A percentile compares a stretch with the other conserved stretches of the same genome.
Conservation (phyloP, 2,888 invertebrate species). For the Parthenolecanium corni region DNA sequence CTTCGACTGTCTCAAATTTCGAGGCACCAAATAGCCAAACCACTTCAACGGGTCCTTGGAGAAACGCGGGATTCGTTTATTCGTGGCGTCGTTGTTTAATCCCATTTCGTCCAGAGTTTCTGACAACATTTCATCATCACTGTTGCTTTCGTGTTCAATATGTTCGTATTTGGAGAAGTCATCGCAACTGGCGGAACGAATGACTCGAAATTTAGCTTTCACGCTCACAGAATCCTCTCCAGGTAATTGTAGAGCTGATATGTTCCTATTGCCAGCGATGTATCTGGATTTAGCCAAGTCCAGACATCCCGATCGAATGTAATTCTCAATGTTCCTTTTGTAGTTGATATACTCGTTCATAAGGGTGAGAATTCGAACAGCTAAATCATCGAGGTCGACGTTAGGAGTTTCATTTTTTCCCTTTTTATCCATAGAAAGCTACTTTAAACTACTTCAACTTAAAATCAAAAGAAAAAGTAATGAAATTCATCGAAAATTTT, state of each 20-base stretch:
- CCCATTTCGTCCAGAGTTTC: neutral
- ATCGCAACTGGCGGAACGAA: neutral
- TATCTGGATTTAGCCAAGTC: conserved; percentile 67
- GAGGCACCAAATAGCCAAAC: conserved; percentile 79
- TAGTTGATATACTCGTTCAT: conserved; percentile 60
- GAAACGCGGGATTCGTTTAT: conserved; percentile 31
- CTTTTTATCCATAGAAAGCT: too few relatives aligned
- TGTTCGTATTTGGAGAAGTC: conserved; percentile 1
- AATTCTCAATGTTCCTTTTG: conserved; percentile 54
- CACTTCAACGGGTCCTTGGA: conserved; percentile 59
- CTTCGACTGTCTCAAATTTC: conserved; percentile 62
- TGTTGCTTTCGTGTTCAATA: neutral
- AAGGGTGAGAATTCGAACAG: conserved; percentile 55
- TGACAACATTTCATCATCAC: neutral
- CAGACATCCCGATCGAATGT: conserved; percentile 45
- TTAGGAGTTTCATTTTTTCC: too few relatives aligned
- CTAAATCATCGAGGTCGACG: conserved; percentile 57
- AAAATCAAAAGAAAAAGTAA: too few relatives aligned
- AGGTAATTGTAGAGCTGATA: conserved; percentile 58
- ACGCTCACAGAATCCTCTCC: conserved; percentile 41
- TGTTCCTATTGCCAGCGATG: conserved; percentile 58
- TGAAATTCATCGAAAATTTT: too few relatives aligned
- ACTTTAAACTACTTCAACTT: too few relatives aligned
- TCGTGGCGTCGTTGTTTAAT: conserved; percentile 34
- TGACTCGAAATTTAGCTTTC: conserved; percentile 28